phyloP scores from a whole-genome alignment of 2,113 vertebrate genomes.

The Otolemur garnettii region DNA sequence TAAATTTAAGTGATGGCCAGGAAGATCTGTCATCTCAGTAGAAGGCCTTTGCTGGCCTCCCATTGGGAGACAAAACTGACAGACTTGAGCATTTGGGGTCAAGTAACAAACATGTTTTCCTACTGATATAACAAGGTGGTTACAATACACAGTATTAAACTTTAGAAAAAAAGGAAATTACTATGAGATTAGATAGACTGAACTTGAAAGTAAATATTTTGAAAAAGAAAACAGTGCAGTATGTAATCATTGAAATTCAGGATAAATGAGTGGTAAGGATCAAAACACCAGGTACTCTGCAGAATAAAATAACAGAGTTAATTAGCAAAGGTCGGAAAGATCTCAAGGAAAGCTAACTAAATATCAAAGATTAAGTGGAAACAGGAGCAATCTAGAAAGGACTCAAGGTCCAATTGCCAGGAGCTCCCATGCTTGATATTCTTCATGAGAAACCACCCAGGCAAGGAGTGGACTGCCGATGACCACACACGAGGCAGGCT shows the following conservation, averaged over 20 bases:
- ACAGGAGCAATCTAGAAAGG: neutral
- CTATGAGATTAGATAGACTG: neutral
- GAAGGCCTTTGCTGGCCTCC: neutral
- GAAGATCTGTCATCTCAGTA: neutral
- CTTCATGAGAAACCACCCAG: neutral
- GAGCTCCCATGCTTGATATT: neutral
- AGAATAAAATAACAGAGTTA: neutral
- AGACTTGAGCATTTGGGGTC: neutral
- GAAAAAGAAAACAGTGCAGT: neutral
- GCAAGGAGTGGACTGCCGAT: neutral
- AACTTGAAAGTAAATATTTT: constrained; percentile 1
- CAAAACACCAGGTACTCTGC: neutral
- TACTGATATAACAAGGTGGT: neutral
- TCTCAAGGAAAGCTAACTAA: neutral
- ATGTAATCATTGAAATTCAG: neutral
- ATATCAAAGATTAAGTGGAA: neutral
- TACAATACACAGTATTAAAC: neutral
- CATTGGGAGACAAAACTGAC: neutral
- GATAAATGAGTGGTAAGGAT: neutral
- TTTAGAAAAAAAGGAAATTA: constrained; percentile 63
- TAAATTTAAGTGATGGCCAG: neutral
- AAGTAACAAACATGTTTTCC: neutral
- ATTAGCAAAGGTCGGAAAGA: neutral
- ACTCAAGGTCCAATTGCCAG: neutral
- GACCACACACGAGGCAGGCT: neutral